These are phyloP conservation scores for Holotrichia oblita DNA, from an alignment of 1,140 invertebrate genomes.

Conservation along the genomic window DNA sequence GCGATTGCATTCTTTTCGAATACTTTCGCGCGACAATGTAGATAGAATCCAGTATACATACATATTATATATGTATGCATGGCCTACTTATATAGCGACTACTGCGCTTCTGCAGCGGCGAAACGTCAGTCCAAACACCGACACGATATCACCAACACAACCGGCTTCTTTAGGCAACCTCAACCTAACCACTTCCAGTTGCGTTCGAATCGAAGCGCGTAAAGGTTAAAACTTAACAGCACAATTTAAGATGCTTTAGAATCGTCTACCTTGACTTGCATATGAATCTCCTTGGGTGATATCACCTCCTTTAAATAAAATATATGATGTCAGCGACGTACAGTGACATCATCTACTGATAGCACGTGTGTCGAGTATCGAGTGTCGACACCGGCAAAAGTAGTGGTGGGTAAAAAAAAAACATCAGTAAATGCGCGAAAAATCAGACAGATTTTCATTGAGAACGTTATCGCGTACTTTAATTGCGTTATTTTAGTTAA, in stretches of 20 bases:
- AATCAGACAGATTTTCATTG: not conserved
- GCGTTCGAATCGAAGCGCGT: not conserved
- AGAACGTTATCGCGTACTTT: not conserved
- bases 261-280: not conserved
- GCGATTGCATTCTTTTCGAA: too few relatives aligned
- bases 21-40: too few relatives aligned
- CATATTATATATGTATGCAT: too few relatives aligned
- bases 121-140: not conserved
- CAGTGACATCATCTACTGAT: not conserved
- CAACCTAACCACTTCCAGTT: not conserved
- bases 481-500: not conserved
- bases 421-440: constrained; percentile 13
- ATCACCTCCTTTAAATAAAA: constrained; percentile 1
- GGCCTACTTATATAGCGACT: not conserved
- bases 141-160: not conserved
- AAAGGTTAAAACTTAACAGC: not conserved
- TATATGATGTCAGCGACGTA: not conserved
- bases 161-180: not conserved
- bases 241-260: not conserved
- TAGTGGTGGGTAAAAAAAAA: too few relatives aligned
- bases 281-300: not conserved
- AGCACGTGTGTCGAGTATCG: not conserved
- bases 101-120: not conserved
- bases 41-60: not conserved
- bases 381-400: not conserved